These are phyloP conservation scores for Globodera rostochiensis DNA, from an alignment of 1,140 invertebrate genomes.

Conservation along the genomic window DNA sequence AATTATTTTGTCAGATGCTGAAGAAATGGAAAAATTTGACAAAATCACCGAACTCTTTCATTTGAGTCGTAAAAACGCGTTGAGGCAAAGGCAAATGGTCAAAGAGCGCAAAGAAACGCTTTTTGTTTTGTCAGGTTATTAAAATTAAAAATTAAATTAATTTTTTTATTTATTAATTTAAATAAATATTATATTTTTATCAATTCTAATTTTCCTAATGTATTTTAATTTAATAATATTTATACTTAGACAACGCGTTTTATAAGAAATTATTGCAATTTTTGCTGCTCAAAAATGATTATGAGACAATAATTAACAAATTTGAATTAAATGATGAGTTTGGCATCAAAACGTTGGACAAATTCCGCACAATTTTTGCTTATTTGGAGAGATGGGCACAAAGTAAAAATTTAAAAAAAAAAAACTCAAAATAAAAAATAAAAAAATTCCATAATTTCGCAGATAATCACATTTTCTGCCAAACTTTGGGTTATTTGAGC, in stretches of 20 bases:
- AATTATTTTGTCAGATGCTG: not conserved
- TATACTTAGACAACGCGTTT: not conserved
- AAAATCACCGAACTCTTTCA: not conserved
- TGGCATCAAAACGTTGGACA: not conserved
- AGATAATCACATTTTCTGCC: constrained; percentile 14
- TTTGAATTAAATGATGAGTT: not conserved
- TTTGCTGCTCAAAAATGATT: not conserved
- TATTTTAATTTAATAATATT: not conserved
- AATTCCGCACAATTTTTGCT: not conserved
- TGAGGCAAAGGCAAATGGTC: not conserved
- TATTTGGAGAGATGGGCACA: constrained; percentile 1
- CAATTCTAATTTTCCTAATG: not conserved
- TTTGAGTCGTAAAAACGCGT: not conserved
- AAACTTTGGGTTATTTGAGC: constrained; percentile 1
- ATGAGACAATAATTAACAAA: not conserved
- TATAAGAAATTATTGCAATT: not conserved
- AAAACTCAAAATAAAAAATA: not conserved
- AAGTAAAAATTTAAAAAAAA: not conserved
- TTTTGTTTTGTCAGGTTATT: not conserved
- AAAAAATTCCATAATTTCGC: not conserved
- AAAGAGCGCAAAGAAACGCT: not conserved
- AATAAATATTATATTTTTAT: not conserved
- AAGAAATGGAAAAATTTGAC: not conserved
- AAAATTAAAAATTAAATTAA: not conserved
- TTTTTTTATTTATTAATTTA: not conserved